Percentiles rank a stretch among this genome's conserved stretches.
phyloP scores from a whole-genome alignment of 2,113 vertebrate species.

The Phalacrocorax brasilianus region DNA sequence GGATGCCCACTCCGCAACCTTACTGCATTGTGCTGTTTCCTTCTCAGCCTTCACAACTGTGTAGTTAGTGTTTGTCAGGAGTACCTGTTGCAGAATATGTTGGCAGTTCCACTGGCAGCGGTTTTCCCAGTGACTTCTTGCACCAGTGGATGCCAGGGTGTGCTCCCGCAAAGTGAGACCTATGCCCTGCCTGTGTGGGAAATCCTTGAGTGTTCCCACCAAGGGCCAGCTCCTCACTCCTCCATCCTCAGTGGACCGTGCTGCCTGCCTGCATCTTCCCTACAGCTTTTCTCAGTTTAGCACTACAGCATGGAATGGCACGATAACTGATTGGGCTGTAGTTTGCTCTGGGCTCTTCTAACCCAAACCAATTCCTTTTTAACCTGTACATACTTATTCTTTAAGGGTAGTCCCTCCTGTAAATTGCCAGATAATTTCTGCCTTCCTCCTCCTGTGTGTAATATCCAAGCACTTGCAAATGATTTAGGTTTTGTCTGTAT shows the following conservation, averaged over 20 bases:
- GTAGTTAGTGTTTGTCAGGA: neutral
- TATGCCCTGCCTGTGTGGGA: accelerated
- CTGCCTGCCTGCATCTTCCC: neutral
- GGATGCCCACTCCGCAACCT: neutral
- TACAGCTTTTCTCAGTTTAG: neutral
- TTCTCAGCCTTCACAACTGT: neutral
- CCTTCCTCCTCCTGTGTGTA: neutral
- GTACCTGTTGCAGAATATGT: neutral
- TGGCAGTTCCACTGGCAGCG: neutral
- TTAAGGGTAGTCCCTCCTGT: neutral
- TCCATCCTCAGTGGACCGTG: neutral
- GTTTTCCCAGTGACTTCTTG: neutral
- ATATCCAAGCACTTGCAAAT: neutral
- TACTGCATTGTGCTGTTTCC: neutral
- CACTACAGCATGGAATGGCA: neutral
- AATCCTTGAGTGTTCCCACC: neutral
- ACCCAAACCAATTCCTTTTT: neutral
- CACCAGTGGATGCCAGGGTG: neutral
- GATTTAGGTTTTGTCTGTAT: neutral
- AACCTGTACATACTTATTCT: neutral
- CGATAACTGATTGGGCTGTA: neutral
- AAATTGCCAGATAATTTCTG: neutral
- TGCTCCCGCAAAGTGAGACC: neutral
- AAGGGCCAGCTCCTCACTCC: neutral
- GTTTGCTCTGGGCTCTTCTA: neutral